Conservation (phyloP, 2,797 vertebrate genomes). For the Halcyon smyrnensis region DNA sequence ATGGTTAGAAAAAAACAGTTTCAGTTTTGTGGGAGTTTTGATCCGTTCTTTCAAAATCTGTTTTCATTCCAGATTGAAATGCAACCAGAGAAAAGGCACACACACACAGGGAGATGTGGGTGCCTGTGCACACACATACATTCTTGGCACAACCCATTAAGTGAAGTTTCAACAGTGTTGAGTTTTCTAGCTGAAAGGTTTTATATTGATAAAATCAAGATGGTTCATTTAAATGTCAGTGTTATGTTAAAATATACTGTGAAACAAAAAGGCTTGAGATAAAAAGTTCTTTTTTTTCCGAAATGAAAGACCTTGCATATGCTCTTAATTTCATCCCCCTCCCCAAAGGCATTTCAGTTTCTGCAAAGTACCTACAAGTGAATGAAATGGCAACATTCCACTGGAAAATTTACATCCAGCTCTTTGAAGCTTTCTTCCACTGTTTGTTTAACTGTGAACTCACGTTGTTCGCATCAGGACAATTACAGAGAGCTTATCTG, state of each 20-base stretch:
- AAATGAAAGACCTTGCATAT: not conserved
- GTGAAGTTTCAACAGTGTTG: not conserved
- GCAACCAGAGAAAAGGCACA: not conserved
- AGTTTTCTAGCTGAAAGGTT: not conserved
- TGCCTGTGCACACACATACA: not conserved
- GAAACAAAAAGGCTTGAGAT: not conserved
- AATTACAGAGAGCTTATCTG: not conserved
- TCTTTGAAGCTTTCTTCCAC: not conserved
- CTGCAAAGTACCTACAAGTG: not conserved
- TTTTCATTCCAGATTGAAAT: not conserved
- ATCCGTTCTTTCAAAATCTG: not conserved
- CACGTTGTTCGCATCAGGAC: not conserved
- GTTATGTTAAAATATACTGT: not conserved
- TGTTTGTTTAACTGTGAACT: not conserved
- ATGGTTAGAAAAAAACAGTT: not conserved
- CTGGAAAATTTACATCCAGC: not conserved
- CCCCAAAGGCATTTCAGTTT: not conserved
- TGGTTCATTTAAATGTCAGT: not conserved
- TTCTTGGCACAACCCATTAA: not conserved
- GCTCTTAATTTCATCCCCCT: rapidly evolving
- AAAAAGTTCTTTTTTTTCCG: not conserved
- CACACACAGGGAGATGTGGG: not conserved
- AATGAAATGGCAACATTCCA: not conserved
- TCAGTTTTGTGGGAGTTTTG: not conserved
- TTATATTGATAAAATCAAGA: not conserved